Conservation (phyloP, 2,888 invertebrate genomes). For the Chesias legatella region DNA sequence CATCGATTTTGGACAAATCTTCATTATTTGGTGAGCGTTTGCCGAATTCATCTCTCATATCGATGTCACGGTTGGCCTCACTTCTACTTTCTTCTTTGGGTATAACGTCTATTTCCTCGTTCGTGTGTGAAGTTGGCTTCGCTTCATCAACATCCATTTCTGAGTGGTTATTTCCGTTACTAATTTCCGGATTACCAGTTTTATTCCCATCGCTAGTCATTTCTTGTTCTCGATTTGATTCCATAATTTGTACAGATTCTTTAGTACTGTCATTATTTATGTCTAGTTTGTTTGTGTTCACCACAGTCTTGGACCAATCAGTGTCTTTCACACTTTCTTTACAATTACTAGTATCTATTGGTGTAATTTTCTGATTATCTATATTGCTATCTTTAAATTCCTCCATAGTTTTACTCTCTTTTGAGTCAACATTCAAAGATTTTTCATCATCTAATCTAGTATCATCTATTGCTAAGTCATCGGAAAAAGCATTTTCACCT, state of each 20-base stretch:
- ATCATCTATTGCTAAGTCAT: too few relatives aligned
- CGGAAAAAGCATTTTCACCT: too few relatives aligned
- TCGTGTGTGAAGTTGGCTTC: too few relatives aligned
- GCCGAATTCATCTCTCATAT: constrained; percentile 3
- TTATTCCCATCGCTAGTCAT: neutral
- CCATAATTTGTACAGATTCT: neutral
- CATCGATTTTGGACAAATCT: constrained; percentile 13
- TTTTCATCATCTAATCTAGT: neutral
- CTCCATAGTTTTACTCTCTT: too few relatives aligned
- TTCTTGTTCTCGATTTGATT: constrained; percentile 1
- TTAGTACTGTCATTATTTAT: constrained; percentile 1
- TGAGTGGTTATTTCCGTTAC: constrained; percentile 3
- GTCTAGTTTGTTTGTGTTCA: too few relatives aligned
- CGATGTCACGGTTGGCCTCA: neutral
- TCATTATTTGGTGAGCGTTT: constrained; percentile 1
- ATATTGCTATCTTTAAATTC: too few relatives aligned
- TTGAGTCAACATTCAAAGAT: too few relatives aligned
- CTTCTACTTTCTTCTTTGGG: too few relatives aligned
- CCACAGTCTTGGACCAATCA: too few relatives aligned
- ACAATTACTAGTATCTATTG: neutral
- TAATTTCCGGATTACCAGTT: neutral
- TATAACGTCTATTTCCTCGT: too few relatives aligned
- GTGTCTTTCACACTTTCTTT: neutral
- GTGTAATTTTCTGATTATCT: too few relatives aligned
- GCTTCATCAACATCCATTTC: too few relatives aligned